These are phyloP conservation scores for Mormyrops boulengeri DNA, from an alignment of 2,797 vertebrate species.

Conservation along the genomic window DNA sequence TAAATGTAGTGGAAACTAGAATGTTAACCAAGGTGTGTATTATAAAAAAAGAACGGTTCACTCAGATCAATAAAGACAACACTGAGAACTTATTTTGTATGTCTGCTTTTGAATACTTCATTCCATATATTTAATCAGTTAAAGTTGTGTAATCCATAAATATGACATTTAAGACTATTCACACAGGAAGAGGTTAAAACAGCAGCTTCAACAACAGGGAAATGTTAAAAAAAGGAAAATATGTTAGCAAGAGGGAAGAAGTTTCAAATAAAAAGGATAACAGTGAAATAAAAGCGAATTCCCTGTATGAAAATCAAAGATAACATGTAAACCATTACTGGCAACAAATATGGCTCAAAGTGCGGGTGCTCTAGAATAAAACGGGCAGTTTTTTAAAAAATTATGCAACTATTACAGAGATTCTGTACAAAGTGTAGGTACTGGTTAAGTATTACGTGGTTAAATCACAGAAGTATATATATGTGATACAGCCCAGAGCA, in stretches of 20 bases:
- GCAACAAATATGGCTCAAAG: constrained; percentile 58
- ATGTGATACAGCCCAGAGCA: constrained; percentile 18
- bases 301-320: neutral
- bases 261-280: constrained; percentile 21
- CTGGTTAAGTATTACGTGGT: constrained; percentile 12
- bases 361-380: constrained; percentile 68
- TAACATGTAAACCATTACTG: constrained; percentile 4
- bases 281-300: constrained; percentile 28
- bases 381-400: constrained; percentile 14
- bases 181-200: constrained; percentile 45
- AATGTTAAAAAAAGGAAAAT: constrained; percentile 10
- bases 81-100: neutral
- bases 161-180: constrained; percentile 41
- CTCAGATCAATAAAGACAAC: neutral
- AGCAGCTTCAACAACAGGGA: constrained; percentile 30
- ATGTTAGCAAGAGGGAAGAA: constrained; percentile 32
- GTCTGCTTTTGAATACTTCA: constrained; percentile 34
- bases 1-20: neutral
- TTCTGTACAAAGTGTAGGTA: constrained; percentile 53
- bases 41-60: neutral
- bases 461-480: constrained; percentile 22
- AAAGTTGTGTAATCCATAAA: constrained; percentile 45
- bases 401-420: constrained; percentile 45
- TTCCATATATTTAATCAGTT: constrained; percentile 53
- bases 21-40: neutral